phyloP scores from a whole-genome alignment of 2,113 vertebrate genomes.

The Lamprologus lemairii region DNA sequence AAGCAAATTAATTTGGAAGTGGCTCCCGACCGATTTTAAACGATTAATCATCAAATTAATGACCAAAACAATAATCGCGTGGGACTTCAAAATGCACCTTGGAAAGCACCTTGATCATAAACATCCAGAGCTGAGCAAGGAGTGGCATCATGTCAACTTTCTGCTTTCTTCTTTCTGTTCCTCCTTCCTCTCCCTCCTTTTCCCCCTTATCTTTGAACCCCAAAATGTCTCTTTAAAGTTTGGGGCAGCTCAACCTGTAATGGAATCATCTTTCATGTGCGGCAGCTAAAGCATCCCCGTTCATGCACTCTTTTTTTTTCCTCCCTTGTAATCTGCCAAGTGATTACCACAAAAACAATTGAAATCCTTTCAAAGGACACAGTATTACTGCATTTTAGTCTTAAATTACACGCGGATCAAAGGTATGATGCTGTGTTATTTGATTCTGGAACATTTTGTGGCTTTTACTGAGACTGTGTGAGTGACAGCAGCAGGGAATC shows the following conservation, averaged over 20 bases:
- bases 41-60: constrained; percentile 31
- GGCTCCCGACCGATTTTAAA: background rate
- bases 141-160: background rate
- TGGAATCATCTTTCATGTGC: background rate
- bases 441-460: constrained; percentile 20
- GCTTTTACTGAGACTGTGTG: constrained; percentile 26
- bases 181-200: background rate
- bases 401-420: background rate
- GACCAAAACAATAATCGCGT: background rate
- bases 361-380: background rate
- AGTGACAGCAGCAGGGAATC: constrained; percentile 47
- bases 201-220: background rate
- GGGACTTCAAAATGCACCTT: background rate
- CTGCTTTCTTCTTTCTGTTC: background rate
- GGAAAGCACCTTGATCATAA: background rate
- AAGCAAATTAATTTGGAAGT: constrained; percentile 5
- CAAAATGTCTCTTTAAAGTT: background rate
- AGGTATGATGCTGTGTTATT: background rate
- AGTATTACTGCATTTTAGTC: background rate
- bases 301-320: background rate
- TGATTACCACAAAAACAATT: background rate
- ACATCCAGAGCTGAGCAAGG: background rate
- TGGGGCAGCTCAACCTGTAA: background rate
- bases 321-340: background rate
- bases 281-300: background rate